Conservation (phyloP, 2,888 invertebrate genomes). For the Zygogramma bicolorata region DNA sequence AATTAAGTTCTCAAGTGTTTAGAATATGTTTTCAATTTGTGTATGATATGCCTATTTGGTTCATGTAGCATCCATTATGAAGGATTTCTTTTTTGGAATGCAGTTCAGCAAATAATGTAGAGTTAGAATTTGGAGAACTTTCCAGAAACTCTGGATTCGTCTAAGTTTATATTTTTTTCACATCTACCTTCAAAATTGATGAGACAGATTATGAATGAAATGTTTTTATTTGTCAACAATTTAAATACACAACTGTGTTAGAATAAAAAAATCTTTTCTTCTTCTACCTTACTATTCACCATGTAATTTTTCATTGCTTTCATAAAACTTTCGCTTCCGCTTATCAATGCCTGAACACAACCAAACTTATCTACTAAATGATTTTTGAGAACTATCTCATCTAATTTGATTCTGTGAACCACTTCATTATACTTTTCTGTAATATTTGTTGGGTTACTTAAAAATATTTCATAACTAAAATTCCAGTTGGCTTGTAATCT, state of each 20-base stretch:
- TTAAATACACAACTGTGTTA: conserved; percentile 46
- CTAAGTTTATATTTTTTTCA: not conserved
- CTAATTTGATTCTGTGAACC: conserved; percentile 65
- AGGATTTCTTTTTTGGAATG: not conserved
- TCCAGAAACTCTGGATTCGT: not conserved
- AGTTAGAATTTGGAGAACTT: not conserved
- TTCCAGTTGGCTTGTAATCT: conserved; percentile 78
- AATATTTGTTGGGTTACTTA: conserved; percentile 59
- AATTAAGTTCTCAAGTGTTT: not conserved
- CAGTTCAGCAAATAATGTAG: not conserved
- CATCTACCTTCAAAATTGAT: not conserved
- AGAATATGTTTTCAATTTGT: not conserved
- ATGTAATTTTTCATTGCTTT: conserved; percentile 65
- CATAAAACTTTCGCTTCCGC: conserved; percentile 74
- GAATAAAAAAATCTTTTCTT: conserved; percentile 65
- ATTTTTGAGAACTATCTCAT: too few species aligned
- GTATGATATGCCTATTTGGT: not conserved
- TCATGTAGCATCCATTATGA: not conserved
- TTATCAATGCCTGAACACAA: conserved; percentile 70
- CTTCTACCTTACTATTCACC: conserved; percentile 54
- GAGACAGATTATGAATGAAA: not conserved
- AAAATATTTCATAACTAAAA: conserved; percentile 75
- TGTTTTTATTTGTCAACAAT: conserved; percentile 1
- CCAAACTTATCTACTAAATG: conserved; percentile 60
- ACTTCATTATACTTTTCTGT: conserved; percentile 70